Evolutionary conservation across 30 jellyfish, hydroid and myxozoan species (phyloP).

Genomic region (Nemopilema nomurai): DNA sequence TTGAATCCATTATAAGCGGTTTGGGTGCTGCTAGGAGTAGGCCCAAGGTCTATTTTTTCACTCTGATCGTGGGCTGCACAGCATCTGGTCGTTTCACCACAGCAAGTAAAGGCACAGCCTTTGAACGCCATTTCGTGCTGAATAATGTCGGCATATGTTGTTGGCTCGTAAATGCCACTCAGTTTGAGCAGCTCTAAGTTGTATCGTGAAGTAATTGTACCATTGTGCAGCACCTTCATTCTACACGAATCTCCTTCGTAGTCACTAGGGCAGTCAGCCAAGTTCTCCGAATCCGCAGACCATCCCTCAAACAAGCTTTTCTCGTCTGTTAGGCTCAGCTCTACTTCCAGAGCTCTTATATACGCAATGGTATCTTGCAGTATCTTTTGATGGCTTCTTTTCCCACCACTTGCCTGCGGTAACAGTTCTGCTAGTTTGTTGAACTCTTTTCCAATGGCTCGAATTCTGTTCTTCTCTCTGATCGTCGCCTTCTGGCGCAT

Average conservation of each 20-base stretch:
- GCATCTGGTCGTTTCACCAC: not conserved
- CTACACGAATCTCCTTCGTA: not conserved
- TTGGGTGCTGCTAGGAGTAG: not conserved
- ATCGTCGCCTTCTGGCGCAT: conserved; percentile 78
- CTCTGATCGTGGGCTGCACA: not conserved
- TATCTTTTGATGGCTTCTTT: conserved; percentile 62
- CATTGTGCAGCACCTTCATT: not conserved
- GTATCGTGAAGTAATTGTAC: not conserved
- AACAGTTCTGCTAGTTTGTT: conserved; percentile 18
- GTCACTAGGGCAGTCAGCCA: not conserved
- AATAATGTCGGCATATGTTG: not conserved
- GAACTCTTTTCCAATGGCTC: conserved; percentile 59
- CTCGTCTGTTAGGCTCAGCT: conserved; percentile 42
- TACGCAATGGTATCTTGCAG: conserved; percentile 76
- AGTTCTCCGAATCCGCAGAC: not conserved
- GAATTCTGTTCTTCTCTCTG: conserved; percentile 55
- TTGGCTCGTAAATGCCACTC: not conserved
- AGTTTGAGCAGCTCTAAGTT: not conserved
- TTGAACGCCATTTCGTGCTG: not conserved
- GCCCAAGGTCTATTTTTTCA: not conserved
- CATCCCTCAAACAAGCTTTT: not conserved
- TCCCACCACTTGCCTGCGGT: conserved; percentile 24
- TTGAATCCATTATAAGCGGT: not conserved
- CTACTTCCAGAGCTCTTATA: conserved; percentile 67
- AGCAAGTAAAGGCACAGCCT: not conserved